Evolutionary conservation across 1,140 invertebrate genomes (phyloP), one percentile per base, ranked within the genome.

Genomic region (Gonatopus flavifemur): DNA sequence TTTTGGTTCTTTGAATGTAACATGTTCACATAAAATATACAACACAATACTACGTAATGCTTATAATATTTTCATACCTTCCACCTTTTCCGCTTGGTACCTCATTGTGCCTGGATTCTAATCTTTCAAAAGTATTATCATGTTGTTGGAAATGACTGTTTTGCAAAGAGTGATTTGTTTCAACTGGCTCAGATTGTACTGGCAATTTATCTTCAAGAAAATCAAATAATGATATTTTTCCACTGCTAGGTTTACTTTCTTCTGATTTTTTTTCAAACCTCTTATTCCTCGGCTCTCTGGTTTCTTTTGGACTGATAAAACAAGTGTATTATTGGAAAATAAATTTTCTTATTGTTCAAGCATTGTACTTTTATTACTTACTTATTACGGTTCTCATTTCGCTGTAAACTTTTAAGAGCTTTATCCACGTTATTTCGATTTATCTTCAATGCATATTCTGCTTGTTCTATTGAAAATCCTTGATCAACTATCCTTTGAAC

Each of bases 191-290:
- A 7, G 64, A 60, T 49, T 84, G 81, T 48, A 83, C 77, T 36
- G 87, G 87, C 18, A 94, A 76, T 78, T 91, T 91, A 58, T 89
- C 86, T 68, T 91, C 89, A 3, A 94, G 78, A 67, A 93, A 95
- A 72, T 92, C 90, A 77, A 94, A 94, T 2, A 94, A 73, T 1
- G 90, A 93, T 1, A 92, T 85, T 70, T 88, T 91, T 15, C 88
- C 90, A 44, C 88, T 78, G 20, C 75, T 89, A 2, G 91, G 90
- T 73, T 91, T 93, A 16, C 80, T 80, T 36, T 82, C 81, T 44
- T 80, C 81, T 45, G 81, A 80, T 59, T 85, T 82, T 62, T 84
- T 87, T 51, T 81, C 82, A 38, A 63, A 70, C 43, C 74, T 61
- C 51, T 75, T 72, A 20, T 57, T 54, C 50, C 74, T 74, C 15